Conservation (phyloP, 2,113 vertebrate species). For the Calypte anna region DNA sequence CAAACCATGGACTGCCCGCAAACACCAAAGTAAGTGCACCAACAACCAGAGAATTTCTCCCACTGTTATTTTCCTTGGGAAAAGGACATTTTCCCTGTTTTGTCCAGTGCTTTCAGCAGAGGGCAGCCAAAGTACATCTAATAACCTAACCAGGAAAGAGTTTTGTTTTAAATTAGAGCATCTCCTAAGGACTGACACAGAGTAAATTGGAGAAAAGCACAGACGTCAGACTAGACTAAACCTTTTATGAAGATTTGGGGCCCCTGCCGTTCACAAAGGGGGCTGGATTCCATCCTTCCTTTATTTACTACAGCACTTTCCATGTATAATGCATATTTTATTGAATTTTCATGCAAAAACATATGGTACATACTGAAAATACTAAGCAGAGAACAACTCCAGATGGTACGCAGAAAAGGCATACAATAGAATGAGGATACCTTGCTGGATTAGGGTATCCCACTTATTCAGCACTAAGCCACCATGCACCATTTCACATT, state of each 20-base stretch:
- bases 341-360: constrained; percentile 73
- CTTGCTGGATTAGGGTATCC: constrained; percentile 60
- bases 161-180: constrained; percentile 50
- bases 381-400: constrained; percentile 69
- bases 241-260: constrained; percentile 65
- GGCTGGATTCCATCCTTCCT: constrained; percentile 42
- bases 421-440: constrained; percentile 57
- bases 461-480: constrained; percentile 57
- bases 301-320: constrained; percentile 67
- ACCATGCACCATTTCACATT: constrained; percentile 58
- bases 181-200: constrained; percentile 38
- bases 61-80: background rate
- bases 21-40: rapidly evolving
- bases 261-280: constrained; percentile 48
- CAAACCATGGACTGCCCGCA: rapidly evolving
- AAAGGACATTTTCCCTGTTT: background rate
- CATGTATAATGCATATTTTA: constrained; percentile 69
- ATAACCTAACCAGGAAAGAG: background rate
- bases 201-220: constrained; percentile 52
- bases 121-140: constrained; percentile 73
- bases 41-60: background rate
- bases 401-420: constrained; percentile 65
- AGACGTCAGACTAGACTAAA: constrained; percentile 63
- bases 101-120: constrained; percentile 68
- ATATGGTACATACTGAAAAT: constrained; percentile 70